phyloP scores from a whole-genome alignment of 2,888 invertebrate species.

The Lordiphosa andalusiaca region DNA sequence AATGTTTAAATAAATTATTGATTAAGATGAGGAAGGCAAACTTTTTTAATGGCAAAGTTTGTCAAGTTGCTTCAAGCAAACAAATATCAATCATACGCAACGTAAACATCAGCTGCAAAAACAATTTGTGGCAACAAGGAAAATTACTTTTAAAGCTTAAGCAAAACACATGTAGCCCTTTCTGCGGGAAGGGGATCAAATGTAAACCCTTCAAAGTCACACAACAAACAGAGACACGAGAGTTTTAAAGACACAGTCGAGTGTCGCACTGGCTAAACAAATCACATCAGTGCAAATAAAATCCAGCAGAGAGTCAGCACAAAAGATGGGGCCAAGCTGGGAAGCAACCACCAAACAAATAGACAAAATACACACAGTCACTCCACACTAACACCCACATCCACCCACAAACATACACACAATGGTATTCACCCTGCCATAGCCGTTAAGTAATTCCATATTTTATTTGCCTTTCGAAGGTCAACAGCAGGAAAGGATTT shows the following conservation, averaged over 20 bases:
- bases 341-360: constrained; percentile 56
- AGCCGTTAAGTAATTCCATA: constrained; percentile 71
- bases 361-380: constrained; percentile 29
- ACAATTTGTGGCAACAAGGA: constrained; percentile 49
- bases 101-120: constrained; percentile 33
- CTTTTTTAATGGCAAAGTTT: constrained; percentile 13
- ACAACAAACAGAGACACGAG: constrained; percentile 19
- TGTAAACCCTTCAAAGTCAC: constrained; percentile 45
- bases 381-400: constrained; percentile 5
- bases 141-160: constrained; percentile 59
- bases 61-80: constrained; percentile 10
- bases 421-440: constrained; percentile 27
- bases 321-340: constrained; percentile 42
- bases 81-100: constrained; percentile 63
- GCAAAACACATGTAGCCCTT: constrained; percentile 61
- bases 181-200: neutral
- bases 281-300: constrained; percentile 70
- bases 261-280: constrained; percentile 53
- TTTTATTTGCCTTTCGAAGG: constrained; percentile 58
- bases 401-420: constrained; percentile 15
- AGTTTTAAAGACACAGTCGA: constrained; percentile 50
- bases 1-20: constrained; percentile 21
- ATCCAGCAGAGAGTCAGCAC: constrained; percentile 53
- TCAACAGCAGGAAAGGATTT: constrained; percentile 45
- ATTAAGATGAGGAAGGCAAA: constrained; percentile 16